Evolutionary conservation across 2,113 vertebrate genomes (phyloP), one percentile per base, ranked within the genome.

Genomic region (Melanocharis versteri): DNA sequence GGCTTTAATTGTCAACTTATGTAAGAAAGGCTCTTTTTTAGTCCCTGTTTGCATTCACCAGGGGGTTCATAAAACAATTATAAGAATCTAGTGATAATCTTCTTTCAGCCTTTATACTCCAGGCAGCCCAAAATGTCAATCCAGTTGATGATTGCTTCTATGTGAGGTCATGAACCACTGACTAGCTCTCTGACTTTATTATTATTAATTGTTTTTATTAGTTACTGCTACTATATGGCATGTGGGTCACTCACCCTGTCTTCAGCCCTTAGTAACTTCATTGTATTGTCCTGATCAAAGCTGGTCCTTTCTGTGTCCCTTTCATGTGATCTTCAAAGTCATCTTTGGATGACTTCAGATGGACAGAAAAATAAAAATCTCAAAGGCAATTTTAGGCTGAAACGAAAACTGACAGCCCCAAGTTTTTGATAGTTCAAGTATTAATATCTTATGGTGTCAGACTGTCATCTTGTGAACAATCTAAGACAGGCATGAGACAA

Each of bases 31-130:
- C 87, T 93, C 64, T 75, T 71, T 79, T 95, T 97, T 92, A 97
- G 87, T 97, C 97, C 91, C 82, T 85, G 96, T 97, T 98, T 97
- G 90, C 90, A 80, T 96, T 96, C 93, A 96, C 87, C 80, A 91
- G 97, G 95, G 93, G 86, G 75, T 97, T 97, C 87, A 92, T 96
- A 91, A 97, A 96, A 97, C 96, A 96, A 94, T 97, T 95, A 94
- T 77, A 97, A 96, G 90, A 97, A 97, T 93, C 85, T 88, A 92
- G 91, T 10, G 69, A 96, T 97, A 97, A 97, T 98, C 96, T 97
- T 97, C 96, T 95, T 95, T 97, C 95, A 85, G 75, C 47, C 94
- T 97, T 97, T 97, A 78, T 96, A 90, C 64, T 94, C 87, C 65
- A 54, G 31, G 50, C 87, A 95, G 92, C 78, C 85, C 89, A 95